Evolutionary conservation across 2,888 invertebrate genomes (phyloP).

Genomic region (Callosobruchus maculatus): DNA sequence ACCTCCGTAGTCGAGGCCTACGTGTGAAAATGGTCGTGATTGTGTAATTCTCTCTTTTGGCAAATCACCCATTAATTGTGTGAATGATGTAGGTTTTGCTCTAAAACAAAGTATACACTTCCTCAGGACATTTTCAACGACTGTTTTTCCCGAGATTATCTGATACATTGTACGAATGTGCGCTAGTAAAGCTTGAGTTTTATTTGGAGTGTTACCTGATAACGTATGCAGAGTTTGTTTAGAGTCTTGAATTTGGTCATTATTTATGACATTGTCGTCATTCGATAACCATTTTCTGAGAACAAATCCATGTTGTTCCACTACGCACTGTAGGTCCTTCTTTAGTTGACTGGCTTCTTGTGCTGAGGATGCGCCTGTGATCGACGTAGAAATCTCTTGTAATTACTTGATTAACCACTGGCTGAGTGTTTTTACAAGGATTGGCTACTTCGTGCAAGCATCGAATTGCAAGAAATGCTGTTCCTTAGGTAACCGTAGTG

Average conservation of each 20-base stretch:
- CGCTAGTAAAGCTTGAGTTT: neutral
- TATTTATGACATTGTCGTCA: neutral
- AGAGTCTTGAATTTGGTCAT: neutral
- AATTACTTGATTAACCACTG: neutral
- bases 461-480: conserved; percentile 7
- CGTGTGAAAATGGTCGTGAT: too few species aligned
- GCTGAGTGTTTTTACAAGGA: neutral
- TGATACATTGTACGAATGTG: neutral
- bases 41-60: too few species aligned
- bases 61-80: too few species aligned
- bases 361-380: too few species aligned
- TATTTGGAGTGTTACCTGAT: neutral
- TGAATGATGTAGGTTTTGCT: too few species aligned
- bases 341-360: neutral
- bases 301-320: neutral
- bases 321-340: neutral
- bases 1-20: too few species aligned
- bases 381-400: neutral
- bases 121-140: too few species aligned
- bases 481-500: conserved; percentile 14
- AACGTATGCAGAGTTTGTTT: neutral
- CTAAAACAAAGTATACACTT: too few species aligned
- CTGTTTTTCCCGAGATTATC: neutral
- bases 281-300: neutral
- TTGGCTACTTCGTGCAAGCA: neutral